These are phyloP conservation scores for Phycodurus eques DNA, from an alignment of 2,113 vertebrate species.

Conservation along the genomic window DNA sequence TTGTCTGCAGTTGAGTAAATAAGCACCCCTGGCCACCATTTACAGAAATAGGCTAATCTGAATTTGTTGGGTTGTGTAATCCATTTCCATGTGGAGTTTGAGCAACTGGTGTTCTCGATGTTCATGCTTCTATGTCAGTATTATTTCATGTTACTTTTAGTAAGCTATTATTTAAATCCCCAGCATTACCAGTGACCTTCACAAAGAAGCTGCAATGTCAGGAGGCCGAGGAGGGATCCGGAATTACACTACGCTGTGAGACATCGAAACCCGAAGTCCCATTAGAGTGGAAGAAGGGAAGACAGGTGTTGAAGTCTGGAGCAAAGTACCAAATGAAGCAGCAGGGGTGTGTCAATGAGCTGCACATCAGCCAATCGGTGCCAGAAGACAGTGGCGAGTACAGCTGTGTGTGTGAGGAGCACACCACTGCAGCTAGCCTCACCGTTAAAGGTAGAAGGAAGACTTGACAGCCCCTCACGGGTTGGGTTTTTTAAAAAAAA, in stretches of 20 bases:
- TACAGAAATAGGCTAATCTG: no score
- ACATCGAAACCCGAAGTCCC: constrained; percentile 72
- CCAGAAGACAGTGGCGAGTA: constrained; percentile 66
- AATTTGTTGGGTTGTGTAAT: no score
- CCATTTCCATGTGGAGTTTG: background rate
- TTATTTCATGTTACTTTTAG: no score
- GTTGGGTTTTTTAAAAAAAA: no score
- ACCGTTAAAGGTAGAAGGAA: no score
- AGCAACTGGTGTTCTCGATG: background rate
- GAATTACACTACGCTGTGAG: constrained; percentile 69
- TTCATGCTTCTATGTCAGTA: background rate
- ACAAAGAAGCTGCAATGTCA: constrained; percentile 62
- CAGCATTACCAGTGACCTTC: constrained; percentile 37
- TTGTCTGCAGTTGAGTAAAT: no score
- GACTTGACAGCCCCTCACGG: no score
- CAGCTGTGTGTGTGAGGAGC: constrained; percentile 59
- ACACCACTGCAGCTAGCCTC: constrained; percentile 58
- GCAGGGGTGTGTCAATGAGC: constrained; percentile 18
- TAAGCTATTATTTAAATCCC: background rate
- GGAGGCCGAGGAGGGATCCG: constrained; percentile 69
- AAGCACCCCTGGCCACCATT: no score
- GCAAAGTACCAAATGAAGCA: constrained; percentile 75
- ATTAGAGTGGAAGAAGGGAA: constrained; percentile 72
- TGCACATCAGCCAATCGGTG: constrained; percentile 55
- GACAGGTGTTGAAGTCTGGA: constrained; percentile 50